Evolutionary conservation across 2,797 vertebrate genomes (phyloP).

Genomic region (Muscicapa striata): DNA sequence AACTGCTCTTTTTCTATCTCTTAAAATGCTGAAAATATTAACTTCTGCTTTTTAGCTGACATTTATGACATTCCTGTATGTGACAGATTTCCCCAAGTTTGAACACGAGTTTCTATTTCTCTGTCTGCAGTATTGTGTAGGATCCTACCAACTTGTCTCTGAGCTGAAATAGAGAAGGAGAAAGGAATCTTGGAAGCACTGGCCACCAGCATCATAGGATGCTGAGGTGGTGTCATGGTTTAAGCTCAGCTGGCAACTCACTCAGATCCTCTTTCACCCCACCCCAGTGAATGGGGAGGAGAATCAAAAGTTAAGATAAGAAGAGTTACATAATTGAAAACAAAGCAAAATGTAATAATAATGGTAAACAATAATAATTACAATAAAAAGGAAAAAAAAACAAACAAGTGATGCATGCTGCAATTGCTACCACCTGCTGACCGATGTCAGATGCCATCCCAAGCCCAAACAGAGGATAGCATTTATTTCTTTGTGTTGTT

Average conservation of each 20-base stretch:
- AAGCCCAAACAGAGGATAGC: accelerated
- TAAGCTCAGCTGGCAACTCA: neutral
- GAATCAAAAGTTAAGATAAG: neutral
- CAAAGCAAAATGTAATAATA: neutral
- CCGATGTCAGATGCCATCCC: accelerated
- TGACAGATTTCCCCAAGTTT: neutral
- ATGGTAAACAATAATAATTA: neutral
- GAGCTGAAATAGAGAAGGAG: neutral
- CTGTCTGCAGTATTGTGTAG: neutral
- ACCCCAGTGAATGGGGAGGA: no score
- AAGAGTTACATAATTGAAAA: neutral
- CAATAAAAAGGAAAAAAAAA: neutral
- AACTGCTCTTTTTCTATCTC: neutral
- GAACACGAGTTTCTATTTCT: accelerated
- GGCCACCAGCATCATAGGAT: neutral
- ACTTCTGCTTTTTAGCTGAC: neutral
- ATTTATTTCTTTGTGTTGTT: neutral
- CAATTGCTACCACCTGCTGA: neutral
- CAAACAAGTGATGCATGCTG: neutral
- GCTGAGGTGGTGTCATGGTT: no score
- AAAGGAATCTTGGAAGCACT: neutral
- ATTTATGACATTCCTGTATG: accelerated
- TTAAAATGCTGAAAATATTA: neutral
- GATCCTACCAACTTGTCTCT: neutral
- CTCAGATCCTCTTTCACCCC: neutral